Percentiles rank a stretch among this genome's conserved stretches.
These are phyloP conservation scores for Tokudaia tokunoshimensis DNA, from an alignment of 2,797 vertebrate genomes.

Conservation along the genomic window DNA sequence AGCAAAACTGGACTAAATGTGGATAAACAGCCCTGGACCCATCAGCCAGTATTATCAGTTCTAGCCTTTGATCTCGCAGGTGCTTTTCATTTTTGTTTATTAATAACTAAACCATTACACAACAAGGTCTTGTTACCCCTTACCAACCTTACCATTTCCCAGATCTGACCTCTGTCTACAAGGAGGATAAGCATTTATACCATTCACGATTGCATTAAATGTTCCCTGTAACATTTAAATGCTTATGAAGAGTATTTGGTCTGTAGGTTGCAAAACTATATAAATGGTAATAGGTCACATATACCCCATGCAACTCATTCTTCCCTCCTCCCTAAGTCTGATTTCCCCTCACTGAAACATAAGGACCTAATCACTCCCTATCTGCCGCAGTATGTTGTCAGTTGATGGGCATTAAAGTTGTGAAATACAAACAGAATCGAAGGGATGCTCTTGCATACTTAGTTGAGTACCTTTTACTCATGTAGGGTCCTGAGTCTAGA, in stretches of 20 bases:
- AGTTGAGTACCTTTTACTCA: not conserved
- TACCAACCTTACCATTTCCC: not conserved
- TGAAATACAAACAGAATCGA: not conserved
- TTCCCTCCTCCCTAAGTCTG: not conserved
- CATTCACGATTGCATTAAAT: not conserved
- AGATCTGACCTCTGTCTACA: not conserved
- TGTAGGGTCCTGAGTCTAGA: not conserved
- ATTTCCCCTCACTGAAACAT: not conserved
- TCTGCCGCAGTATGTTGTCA: not conserved
- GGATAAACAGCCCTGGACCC: not conserved
- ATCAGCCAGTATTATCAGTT: not conserved
- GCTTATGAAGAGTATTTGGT: not conserved
- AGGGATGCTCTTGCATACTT: not conserved
- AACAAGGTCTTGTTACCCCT: not conserved
- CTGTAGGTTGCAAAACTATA: not conserved
- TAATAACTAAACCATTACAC: conserved; percentile 29
- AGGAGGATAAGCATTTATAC: not conserved
- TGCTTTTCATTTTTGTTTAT: conserved; percentile 17
- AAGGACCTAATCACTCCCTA: not conserved
- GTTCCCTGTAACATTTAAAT: not conserved
- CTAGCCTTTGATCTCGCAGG: conserved; percentile 5
- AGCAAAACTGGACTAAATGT: not conserved
- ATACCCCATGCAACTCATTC: not conserved
- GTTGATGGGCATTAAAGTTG: not conserved
- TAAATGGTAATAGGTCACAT: not conserved